These are phyloP conservation scores for Aquatica leii DNA, from an alignment of 2,888 invertebrate species.

Conservation along the genomic window DNA sequence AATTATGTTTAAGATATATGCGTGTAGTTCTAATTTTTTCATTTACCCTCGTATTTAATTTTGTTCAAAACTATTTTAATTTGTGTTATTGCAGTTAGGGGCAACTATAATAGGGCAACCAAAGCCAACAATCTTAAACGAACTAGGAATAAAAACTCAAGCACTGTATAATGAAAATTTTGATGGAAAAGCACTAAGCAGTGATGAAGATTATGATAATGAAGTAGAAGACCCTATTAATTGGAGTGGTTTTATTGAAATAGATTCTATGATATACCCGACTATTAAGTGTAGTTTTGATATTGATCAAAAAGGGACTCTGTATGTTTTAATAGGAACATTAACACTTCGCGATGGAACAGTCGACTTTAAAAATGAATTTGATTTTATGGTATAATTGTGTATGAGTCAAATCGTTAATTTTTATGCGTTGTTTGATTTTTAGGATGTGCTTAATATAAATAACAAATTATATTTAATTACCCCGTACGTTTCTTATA, in stretches of 20 bases:
- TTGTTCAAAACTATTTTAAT: too few relatives aligned
- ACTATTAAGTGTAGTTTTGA: slow-evolving; percentile 66
- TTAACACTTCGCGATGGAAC: slow-evolving; percentile 65
- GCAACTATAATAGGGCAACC: slow-evolving; percentile 56
- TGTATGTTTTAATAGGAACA: slow-evolving; percentile 61
- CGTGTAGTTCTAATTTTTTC: too few relatives aligned
- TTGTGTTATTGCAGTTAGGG: slow-evolving; percentile 62
- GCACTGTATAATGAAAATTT: slow-evolving; percentile 52
- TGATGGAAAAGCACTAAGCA: slow-evolving; percentile 34
- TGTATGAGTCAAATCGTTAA: slow-evolving; percentile 19
- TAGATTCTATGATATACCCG: slow-evolving; percentile 67
- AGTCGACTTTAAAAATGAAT: slow-evolving; percentile 66
- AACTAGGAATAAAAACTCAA: slow-evolving; percentile 55
- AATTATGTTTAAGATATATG: too few relatives aligned
- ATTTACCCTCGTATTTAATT: too few relatives aligned
- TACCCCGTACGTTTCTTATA: slow-evolving; percentile 64
- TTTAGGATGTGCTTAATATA: slow-evolving; percentile 61
- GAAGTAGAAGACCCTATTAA: slow-evolving; percentile 63
- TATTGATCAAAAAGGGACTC: slow-evolving; percentile 63
- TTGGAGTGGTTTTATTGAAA: slow-evolving; percentile 65
- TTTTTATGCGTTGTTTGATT: not conserved
- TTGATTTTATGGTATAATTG: slow-evolving; percentile 64
- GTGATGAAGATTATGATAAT: slow-evolving; percentile 58
- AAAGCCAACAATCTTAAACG: slow-evolving; percentile 56
- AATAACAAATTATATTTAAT: slow-evolving; percentile 66